A percentile compares a stretch with the other conserved stretches of the same genome.
Conservation (phyloP, 2,113 vertebrate genomes). For the Machaerirhynchus nigripectus region DNA sequence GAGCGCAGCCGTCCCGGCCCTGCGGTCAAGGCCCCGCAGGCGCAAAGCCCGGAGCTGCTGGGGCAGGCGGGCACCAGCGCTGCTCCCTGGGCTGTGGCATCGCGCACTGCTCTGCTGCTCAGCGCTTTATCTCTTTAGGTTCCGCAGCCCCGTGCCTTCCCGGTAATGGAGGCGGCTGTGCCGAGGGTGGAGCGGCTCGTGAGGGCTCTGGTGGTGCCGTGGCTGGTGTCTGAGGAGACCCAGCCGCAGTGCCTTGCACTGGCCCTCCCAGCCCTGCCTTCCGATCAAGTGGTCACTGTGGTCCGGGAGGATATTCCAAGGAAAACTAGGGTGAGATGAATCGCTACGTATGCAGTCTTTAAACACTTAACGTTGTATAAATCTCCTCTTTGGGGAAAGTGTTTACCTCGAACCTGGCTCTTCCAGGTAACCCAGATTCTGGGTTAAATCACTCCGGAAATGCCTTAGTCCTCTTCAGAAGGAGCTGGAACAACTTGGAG, state of each 20-base stretch:
- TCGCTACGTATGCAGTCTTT: too few species aligned
- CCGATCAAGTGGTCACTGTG: rapidly evolving
- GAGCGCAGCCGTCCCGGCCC: neutral
- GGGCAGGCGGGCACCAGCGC: neutral
- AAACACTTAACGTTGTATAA: rapidly evolving
- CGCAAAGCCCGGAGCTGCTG: rapidly evolving
- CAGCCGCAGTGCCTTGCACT: rapidly evolving
- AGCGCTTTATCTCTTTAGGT: rapidly evolving
- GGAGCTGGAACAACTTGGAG: neutral
- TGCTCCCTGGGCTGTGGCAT: rapidly evolving
- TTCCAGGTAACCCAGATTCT: neutral
- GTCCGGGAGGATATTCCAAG: neutral
- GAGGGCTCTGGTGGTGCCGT: neutral
- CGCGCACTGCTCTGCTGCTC: rapidly evolving
- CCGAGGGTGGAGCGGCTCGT: neutral
- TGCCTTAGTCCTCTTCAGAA: neutral
- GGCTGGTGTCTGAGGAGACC: neutral
- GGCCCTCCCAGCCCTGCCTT: neutral
- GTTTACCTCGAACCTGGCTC: rapidly evolving
- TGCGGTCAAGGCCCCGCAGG: rapidly evolving
- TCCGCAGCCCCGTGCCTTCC: neutral
- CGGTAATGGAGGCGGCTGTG: rapidly evolving
- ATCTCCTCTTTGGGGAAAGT: neutral
- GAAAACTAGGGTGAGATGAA: neutral
- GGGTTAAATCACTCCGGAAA: neutral